These are phyloP conservation scores for Eretmocerus hayati DNA, from an alignment of 2,888 invertebrate genomes.

Conservation along the genomic window DNA sequence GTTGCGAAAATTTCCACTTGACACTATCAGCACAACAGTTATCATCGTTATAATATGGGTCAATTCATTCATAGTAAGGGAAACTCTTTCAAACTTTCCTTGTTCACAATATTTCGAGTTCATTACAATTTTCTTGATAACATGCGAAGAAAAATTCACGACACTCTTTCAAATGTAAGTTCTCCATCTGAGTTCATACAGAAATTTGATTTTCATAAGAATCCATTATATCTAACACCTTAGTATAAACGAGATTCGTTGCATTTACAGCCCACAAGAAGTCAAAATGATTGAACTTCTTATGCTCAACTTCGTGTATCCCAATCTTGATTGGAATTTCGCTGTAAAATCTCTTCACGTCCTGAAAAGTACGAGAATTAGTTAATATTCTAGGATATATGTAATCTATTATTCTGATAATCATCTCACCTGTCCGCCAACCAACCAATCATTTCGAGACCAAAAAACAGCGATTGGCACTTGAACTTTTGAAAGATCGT, in stretches of 20 bases:
- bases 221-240: conserved; percentile 48
- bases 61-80: too few species aligned
- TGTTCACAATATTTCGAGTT: too few species aligned
- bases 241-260: conserved; percentile 54
- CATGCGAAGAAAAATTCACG: too few species aligned
- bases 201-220: conserved; percentile 29
- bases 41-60: too few species aligned
- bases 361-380: conserved; percentile 40
- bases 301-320: conserved; percentile 52
- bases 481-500: conserved; percentile 55
- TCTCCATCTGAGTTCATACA: too few species aligned
- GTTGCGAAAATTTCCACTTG: too few species aligned
- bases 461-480: conserved; percentile 61
- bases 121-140: too few species aligned
- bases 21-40: too few species aligned
- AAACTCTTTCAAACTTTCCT: too few species aligned
- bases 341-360: conserved; percentile 54
- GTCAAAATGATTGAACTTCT: conserved; percentile 67
- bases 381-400: too few species aligned
- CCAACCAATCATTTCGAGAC: conserved; percentile 66
- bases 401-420: too few species aligned
- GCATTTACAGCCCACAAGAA: conserved; percentile 63
- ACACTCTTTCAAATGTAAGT: too few species aligned
- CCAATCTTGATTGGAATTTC: conserved; percentile 53
- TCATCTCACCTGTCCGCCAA: conserved; percentile 49